Base-by-base conservation (phyloP, 2,113 vertebrate species). In the Coreoperca whiteheadi region DNA sequence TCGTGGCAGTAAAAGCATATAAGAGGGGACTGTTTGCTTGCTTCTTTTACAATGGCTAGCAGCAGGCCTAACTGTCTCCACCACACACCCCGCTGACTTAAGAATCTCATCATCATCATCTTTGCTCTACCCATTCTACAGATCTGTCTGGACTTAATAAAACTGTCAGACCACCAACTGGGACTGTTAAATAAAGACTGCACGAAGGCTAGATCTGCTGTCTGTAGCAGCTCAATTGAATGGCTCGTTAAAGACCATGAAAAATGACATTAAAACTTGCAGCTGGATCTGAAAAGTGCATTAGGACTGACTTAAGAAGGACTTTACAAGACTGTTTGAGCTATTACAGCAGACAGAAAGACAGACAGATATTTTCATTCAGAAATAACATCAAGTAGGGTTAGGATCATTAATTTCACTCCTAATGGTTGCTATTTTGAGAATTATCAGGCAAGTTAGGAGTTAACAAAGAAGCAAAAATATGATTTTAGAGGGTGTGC, bases 161-260 rank as follows among this genome's bases (percentile, higher is more conserved):
- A 93, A 86, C 80, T 87, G 84, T 87, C 90, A 87, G 84, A 85
- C 80, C 84, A 65, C 89, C 90, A 86, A 56, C 90, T 83, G 91
- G 70, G 82, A 46, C 82, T 71, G 80, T 89, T 91, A 88, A 91
- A 91, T 91, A 85, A 83, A 85, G 76, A 70, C 76, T 18, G 71
- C 37, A 25, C 37, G 48, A n/a, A 39, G 63, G 75, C 82, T 32
- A 32, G 66, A 82, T 65, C 74, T 60, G 85, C 87, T 28, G 73
- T 77, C 68, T 79, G 80, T 74, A 65, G 79, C 66, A 18, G 71
- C 59, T 56, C 81, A 20, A 57, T 18, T 56, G 74, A 88, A 34
- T 28, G 2, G 63, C 77, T 78, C 32, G 48, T 87, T 91, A 86
- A 73, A 83, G 77, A 72, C 70, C 41, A 34, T 0, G 48, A 87